Evolutionary conservation across 2,113 vertebrate species (phyloP).

Genomic region (Anhinga anhinga): DNA sequence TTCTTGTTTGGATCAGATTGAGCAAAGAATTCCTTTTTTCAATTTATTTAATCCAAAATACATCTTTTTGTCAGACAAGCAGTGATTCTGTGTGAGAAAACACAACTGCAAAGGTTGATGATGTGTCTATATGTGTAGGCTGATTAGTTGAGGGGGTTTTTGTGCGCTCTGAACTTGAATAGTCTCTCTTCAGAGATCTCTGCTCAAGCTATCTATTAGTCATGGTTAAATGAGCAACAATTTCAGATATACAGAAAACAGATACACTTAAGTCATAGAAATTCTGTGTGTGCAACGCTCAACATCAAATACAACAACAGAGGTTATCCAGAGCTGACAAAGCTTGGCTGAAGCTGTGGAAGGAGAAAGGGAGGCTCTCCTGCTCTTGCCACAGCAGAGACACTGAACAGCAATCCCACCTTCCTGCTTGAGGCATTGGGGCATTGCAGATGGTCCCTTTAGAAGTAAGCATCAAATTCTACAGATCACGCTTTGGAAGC

Average conservation of each 20-base stretch:
- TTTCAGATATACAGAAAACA: not conserved
- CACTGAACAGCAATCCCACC: not conserved
- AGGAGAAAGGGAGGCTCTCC: not conserved
- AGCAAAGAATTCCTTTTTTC: not conserved
- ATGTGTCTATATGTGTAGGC: not conserved
- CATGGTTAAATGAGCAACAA: not conserved
- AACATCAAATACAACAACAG: not conserved
- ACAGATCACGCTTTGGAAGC: not conserved
- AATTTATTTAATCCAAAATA: not conserved
- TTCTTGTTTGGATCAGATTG: not conserved
- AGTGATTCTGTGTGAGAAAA: not conserved
- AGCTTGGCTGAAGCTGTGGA: not conserved
- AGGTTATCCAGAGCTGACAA: not conserved
- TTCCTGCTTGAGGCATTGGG: not conserved
- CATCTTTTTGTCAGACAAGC: not conserved
- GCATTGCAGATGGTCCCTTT: not conserved
- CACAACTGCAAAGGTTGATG: not conserved
- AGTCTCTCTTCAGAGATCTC: not conserved
- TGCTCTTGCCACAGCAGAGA: not conserved
- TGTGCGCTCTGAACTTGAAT: not conserved
- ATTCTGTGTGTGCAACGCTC: not conserved
- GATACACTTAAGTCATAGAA: not conserved
- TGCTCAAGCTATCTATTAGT: conserved; percentile 11
- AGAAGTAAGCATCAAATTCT: not conserved
- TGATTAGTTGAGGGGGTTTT: not conserved